A percentile compares a stretch with the other conserved stretches of the same genome.
Conservation (phyloP, 2,888 invertebrate genomes). For the Tromatobia lineatoria region DNA sequence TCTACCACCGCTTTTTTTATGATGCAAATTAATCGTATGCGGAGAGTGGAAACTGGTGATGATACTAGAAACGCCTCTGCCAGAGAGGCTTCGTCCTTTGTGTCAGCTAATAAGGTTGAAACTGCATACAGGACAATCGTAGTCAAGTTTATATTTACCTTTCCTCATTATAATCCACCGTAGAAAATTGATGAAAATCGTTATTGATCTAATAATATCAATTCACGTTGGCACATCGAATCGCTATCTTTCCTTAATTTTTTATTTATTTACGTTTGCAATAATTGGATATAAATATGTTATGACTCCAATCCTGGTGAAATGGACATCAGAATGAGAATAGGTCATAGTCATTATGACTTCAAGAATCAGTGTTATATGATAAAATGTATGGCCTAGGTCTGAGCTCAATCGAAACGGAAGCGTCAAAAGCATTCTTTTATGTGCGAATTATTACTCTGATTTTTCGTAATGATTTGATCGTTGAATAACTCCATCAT, state of each 20-base stretch:
- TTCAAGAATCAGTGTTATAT: too few species aligned
- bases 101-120: not conserved
- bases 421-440: too few species aligned
- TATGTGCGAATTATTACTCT: too few species aligned
- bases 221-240: not conserved
- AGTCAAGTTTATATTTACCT: not conserved
- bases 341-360: too few species aligned
- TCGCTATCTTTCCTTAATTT: not conserved
- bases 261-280: not conserved
- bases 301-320: too few species aligned
- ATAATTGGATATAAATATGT: not conserved
- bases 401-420: too few species aligned
- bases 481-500: too few species aligned
- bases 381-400: too few species aligned
- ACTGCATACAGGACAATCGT: not conserved
- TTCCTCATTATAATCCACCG: not conserved
- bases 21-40: slow-evolving; percentile 74
- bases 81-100: not conserved
- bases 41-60: slow-evolving; percentile 19
- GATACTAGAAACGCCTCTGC: not conserved
- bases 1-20: slow-evolving; percentile 68
- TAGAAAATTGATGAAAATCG: not conserved
- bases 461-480: too few species aligned
- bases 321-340: too few species aligned
- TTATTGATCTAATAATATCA: not conserved